A percentile compares a stretch with the other conserved stretches of the same genome.
phyloP scores from a whole-genome alignment of 2,888 invertebrate species.

The Amblyteles armatorius region DNA sequence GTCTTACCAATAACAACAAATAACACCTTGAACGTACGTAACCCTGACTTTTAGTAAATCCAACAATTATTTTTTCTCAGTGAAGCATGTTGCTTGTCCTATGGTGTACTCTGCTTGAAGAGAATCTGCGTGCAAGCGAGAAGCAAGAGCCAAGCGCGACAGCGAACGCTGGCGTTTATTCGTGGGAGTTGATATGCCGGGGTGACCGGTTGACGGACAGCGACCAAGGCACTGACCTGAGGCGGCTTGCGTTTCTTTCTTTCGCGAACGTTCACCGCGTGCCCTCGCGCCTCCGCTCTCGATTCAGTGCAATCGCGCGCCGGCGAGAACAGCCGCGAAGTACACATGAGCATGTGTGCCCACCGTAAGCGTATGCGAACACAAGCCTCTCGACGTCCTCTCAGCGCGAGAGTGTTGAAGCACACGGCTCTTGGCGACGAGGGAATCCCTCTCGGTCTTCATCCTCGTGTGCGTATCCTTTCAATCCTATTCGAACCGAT shows the following conservation, averaged over 20 bases:
- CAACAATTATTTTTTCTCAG: no score
- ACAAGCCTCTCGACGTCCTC: constrained; percentile 11
- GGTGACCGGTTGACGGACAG: constrained; percentile 77
- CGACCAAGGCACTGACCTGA: constrained; percentile 75
- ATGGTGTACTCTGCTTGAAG: constrained; percentile 5
- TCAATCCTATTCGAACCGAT: constrained; percentile 41
- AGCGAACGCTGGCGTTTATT: constrained; percentile 45
- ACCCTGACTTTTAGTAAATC: no score
- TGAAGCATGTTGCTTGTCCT: neutral
- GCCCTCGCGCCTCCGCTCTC: constrained; percentile 33
- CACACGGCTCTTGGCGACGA: neutral
- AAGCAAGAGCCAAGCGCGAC: constrained; percentile 1
- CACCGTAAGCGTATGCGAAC: constrained; percentile 18
- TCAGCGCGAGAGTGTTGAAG: constrained; percentile 10
- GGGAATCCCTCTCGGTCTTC: neutral
- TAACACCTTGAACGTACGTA: no score
- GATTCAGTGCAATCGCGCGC: constrained; percentile 35
- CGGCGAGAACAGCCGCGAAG: constrained; percentile 22
- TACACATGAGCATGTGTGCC: constrained; percentile 1
- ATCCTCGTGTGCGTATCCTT: constrained; percentile 23
- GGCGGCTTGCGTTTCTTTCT: constrained; percentile 71
- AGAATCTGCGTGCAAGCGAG: neutral
- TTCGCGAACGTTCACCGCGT: constrained; percentile 69
- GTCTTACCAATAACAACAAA: no score
- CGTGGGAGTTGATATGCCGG: constrained; percentile 73